Evolutionary conservation across 35 echinoderm and acorn worm species (phyloP).

Genomic region (Amphiura filiformis): DNA sequence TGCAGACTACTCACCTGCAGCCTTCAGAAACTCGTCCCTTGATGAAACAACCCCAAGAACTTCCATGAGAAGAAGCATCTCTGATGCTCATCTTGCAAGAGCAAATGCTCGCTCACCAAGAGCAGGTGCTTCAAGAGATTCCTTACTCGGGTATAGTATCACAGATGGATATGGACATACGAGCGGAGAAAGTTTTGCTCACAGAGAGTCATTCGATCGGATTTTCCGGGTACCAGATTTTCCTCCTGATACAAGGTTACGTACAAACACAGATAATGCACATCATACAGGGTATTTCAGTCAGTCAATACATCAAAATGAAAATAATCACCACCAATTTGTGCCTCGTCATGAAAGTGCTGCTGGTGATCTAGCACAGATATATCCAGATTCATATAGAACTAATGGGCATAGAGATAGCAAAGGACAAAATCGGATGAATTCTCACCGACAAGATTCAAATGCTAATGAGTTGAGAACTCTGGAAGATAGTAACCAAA

Average conservation of each 20-base stretch:
- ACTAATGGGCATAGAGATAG: no score
- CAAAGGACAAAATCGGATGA: no score
- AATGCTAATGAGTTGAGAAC: no score
- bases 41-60: not conserved
- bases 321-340: not conserved
- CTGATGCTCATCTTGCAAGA: constrained; percentile 7
- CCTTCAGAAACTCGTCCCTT: no score
- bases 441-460: no score
- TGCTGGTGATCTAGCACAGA: no score
- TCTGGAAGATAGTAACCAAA: no score
- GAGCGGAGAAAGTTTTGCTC: not conserved
- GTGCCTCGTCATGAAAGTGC: not conserved
- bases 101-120: not conserved
- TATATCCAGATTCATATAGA: no score
- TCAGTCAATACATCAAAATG: not conserved
- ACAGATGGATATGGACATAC: not conserved
- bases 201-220: not conserved
- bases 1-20: not conserved
- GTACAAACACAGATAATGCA: not conserved
- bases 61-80: constrained; percentile 1
- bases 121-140: not conserved
- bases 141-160: not conserved
- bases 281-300: not conserved
- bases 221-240: not conserved
- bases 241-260: not conserved